Conservation (phyloP, 2,113 vertebrate species). For the Catharus fuscescens region DNA sequence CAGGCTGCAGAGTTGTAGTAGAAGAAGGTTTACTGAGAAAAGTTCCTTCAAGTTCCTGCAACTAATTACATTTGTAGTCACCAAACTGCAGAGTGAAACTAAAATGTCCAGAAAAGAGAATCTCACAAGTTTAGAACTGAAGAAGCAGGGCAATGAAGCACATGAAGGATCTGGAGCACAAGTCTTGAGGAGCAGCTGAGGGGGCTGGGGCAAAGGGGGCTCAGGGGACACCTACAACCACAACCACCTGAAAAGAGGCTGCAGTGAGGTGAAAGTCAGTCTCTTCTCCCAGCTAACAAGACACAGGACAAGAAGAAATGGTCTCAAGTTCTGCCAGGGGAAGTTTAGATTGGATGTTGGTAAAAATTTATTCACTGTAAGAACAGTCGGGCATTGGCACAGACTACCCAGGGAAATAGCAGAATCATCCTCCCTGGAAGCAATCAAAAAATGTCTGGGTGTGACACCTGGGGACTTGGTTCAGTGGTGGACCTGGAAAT, state of each 20-base stretch:
- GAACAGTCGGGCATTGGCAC: not conserved
- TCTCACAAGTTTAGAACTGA: not conserved
- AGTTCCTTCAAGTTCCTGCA: not conserved
- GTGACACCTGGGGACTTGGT: not conserved
- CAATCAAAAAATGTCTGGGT: not conserved
- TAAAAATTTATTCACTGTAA: not conserved
- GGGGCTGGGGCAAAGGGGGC: not conserved
- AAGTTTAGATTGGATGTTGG: not conserved
- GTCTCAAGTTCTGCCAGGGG: not conserved
- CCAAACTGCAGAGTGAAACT: not conserved
- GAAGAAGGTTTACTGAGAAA: not conserved
- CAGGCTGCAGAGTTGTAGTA: not conserved
- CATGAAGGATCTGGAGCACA: not conserved
- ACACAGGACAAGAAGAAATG: not conserved
- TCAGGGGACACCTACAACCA: not conserved
- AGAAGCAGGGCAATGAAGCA: not conserved
- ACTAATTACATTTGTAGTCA: not conserved
- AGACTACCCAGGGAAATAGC: not conserved
- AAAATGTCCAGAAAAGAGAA: not conserved
- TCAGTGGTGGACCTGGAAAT: not conserved
- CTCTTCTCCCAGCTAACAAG: not conserved
- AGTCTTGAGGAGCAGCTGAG: not conserved
- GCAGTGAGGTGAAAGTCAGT: not conserved
- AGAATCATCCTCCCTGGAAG: not conserved
- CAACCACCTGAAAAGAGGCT: not conserved